These are phyloP conservation scores for Anoplopoma fimbria DNA, from an alignment of 2,113 vertebrate species.

Conservation along the genomic window DNA sequence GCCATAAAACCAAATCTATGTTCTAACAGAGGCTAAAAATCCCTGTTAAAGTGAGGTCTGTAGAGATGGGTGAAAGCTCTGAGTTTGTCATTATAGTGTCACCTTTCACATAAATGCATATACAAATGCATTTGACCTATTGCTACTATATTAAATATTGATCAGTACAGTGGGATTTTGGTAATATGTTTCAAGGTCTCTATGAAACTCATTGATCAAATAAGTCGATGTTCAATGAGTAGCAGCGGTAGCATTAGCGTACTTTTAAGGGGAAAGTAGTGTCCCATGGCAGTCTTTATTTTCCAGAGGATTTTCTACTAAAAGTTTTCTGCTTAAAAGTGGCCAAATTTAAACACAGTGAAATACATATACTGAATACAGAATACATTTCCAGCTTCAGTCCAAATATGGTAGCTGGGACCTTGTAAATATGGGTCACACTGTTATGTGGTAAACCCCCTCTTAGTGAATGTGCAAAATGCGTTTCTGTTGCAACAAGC, in stretches of 20 bases:
- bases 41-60: not conserved
- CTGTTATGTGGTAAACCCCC: not conserved
- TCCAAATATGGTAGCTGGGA: not conserved
- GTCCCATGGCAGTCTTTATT: not conserved
- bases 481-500: conserved; percentile 4
- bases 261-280: not conserved
- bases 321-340: not conserved
- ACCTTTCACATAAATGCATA: too few relatives aligned
- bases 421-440: not conserved
- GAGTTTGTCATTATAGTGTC: too few relatives aligned
- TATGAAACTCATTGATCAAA: not conserved
- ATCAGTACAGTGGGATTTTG: too few relatives aligned
- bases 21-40: not conserved
- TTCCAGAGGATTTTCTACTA: not conserved
- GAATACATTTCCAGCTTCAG: not conserved
- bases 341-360: not conserved
- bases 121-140: too few relatives aligned
- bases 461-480: conserved; percentile 14
- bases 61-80: too few relatives aligned
- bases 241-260: not conserved
- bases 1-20: not conserved
- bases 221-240: not conserved
- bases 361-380: not conserved
- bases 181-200: not conserved
- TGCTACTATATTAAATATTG: too few relatives aligned